Evolutionary conservation across 2,888 invertebrate species (phyloP).

Genomic region (Nomada fucata): DNA sequence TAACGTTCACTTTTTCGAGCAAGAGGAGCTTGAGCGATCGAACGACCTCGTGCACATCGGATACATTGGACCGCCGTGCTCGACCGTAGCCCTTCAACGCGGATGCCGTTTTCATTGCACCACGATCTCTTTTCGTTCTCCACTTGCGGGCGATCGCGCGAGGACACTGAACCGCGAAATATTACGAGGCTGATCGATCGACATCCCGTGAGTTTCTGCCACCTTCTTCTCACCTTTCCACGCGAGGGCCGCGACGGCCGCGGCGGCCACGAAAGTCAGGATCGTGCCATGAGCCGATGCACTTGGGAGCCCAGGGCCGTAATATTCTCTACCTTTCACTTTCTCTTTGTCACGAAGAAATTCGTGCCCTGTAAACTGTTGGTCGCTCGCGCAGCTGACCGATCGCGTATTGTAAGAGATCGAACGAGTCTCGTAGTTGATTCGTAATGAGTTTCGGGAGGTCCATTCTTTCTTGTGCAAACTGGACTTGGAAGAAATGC

Average conservation of each 20-base stretch:
- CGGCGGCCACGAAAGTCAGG: slow-evolving; percentile 40
- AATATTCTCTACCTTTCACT: slow-evolving; percentile 43
- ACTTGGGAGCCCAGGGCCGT: slow-evolving; percentile 66
- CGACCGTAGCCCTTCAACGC: slow-evolving; percentile 17
- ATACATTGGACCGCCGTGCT: slow-evolving; percentile 43
- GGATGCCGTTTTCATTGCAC: slow-evolving; percentile 55
- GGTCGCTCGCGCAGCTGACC: too few species aligned
- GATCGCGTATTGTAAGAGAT: too few species aligned
- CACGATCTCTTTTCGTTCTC: slow-evolving; percentile 7
- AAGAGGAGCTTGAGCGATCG: slow-evolving; percentile 36
- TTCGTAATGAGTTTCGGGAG: too few species aligned
- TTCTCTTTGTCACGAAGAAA: slow-evolving; percentile 4
- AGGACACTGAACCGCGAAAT: slow-evolving; percentile 56
- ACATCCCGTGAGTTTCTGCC: slow-evolving; percentile 77
- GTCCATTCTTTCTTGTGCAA: too few species aligned
- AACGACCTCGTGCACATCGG: slow-evolving; percentile 60
- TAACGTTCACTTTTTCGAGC: slow-evolving; percentile 72
- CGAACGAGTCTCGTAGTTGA: too few species aligned
- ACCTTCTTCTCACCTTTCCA: slow-evolving; percentile 62
- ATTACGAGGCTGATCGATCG: slow-evolving; percentile 64
- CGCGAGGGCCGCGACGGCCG: not conserved
- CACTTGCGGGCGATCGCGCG: slow-evolving; percentile 40
- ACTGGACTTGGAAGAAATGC: too few species aligned
- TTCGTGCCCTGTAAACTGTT: not conserved
- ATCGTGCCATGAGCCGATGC: slow-evolving; percentile 53